Evolutionary conservation across 1,140 invertebrate species (phyloP), one percentile per base, ranked within the genome.

Genomic region (Penaeus chinensis): DNA sequence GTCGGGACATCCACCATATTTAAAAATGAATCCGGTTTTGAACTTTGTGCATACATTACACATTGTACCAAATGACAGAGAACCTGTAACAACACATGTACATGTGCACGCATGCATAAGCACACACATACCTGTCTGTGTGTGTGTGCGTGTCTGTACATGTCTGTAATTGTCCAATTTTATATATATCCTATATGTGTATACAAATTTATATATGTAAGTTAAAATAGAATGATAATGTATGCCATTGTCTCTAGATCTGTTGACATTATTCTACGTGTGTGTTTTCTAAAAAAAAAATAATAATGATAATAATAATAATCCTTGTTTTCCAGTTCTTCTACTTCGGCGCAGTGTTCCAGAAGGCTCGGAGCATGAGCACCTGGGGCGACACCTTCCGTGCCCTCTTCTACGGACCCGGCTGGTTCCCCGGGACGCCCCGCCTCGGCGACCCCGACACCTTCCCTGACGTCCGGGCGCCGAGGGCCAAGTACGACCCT

Each of bases 401-500:
- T 19, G 91, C 91, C 47, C 78, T 93, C 16, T 89, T 92, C n/a
- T 82, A 83, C 71, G 86, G 80, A 0, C 86, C 81, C 22, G 86
- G 86, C 65, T 87, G 85, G 85, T 24, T 92, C 7, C 93, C 93
- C 90, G 92, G 92, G n/a, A 89, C 85, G 11, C 80, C 65, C 10
- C 69, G 93, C 66, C 90, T 92, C 0, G 93, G 93, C 10, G 37
- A 91, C 65, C 79, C 84, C 22, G 90, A 91, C 82, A 91, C 92
- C 81, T 90, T 93, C 27, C 93, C 93, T 22, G 90, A 93, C 89
- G 92, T 92, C 11, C 77, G 42, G 47, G 85, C 84, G 20, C 79
- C 81, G 10, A 81, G 87, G 27, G 16, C 63, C 22, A 96, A 95
- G 91, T 96, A 95, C 91, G 93, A 96, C 91, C 94, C 95, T 0